Conservation (phyloP, 2,113 vertebrate genomes). For the Corythornis madagascariensis region DNA sequence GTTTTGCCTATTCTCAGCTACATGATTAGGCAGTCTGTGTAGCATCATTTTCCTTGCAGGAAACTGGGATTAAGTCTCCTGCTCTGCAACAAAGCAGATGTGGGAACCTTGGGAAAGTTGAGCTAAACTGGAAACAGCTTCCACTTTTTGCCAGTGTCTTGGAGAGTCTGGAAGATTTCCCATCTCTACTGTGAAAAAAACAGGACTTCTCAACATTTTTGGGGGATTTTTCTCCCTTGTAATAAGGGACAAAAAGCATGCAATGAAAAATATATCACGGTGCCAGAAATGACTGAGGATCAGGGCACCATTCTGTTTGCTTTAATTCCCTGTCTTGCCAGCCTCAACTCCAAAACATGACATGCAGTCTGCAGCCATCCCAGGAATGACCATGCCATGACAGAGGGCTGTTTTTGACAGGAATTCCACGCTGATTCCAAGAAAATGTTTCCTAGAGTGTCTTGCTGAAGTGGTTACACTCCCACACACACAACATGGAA, state of each 20-base stretch:
- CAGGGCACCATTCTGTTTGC: background rate
- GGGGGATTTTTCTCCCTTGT: conserved; percentile 1
- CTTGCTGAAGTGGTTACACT: conserved; percentile 17
- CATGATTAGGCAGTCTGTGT: background rate
- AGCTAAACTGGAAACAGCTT: conserved; percentile 34
- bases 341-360: background rate
- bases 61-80: background rate
- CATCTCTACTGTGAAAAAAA: conserved; percentile 32
- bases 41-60: background rate
- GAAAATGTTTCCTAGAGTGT: conserved; percentile 40
- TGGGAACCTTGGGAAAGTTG: background rate
- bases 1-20: background rate
- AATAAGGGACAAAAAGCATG: conserved; percentile 1
- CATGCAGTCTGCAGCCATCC: background rate
- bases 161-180: conserved; percentile 34
- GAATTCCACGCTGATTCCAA: conserved; percentile 1
- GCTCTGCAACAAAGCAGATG: conserved; percentile 4
- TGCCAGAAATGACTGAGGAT: background rate
- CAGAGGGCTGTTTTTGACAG: background rate
- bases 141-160: conserved; percentile 20
- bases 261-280: background rate
- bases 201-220: conserved; percentile 20
- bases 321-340: background rate
- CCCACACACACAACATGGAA: conserved; percentile 19
- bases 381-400: background rate